Percentiles rank a stretch among this genome's conserved stretches.
Evolutionary conservation across 2,113 vertebrate genomes (phyloP).

Genomic region (Hippocampus zosterae): DNA sequence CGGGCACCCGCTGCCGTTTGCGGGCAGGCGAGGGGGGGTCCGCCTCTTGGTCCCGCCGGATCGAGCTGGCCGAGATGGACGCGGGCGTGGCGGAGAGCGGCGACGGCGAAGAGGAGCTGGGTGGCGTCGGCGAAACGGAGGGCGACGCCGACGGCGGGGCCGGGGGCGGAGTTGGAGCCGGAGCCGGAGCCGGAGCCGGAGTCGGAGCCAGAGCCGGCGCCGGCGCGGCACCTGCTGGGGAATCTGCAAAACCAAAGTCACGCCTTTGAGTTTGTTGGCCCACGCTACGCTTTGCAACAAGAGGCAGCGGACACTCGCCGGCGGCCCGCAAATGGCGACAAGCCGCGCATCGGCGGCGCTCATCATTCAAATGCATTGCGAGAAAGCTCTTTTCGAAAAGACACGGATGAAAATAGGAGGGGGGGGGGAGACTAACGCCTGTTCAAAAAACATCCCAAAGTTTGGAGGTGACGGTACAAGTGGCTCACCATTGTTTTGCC

Average conservation of each 20-base stretch:
- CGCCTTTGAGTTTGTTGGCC: not conserved
- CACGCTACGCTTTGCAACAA: not conserved
- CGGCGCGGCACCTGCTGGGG: conserved; percentile 36
- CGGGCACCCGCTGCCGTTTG: conserved; percentile 28
- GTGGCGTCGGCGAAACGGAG: conserved; percentile 46
- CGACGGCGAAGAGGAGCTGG: conserved; percentile 46
- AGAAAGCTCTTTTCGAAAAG: not conserved
- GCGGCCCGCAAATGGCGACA: too few relatives aligned
- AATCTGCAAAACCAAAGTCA: conserved; percentile 40
- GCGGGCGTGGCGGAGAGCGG: conserved; percentile 47
- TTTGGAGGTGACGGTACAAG: not conserved
- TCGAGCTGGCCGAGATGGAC: conserved; percentile 26
- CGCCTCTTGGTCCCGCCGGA: conserved; percentile 21
- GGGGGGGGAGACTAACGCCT: too few relatives aligned
- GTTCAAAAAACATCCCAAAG: too few relatives aligned
- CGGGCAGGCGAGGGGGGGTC: conserved; percentile 1
- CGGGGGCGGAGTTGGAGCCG: too few relatives aligned
- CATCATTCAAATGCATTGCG: too few relatives aligned
- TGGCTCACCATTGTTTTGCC: not conserved
- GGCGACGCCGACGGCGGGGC: conserved; percentile 41
- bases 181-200: too few relatives aligned
- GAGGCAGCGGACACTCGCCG: not conserved
- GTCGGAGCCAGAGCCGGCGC: too few relatives aligned
- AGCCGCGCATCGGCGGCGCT: too few relatives aligned
- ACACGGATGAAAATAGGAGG: too few relatives aligned